These are phyloP conservation scores for Anadara kagoshimensis DNA, from an alignment of 1,140 invertebrate genomes.

Conservation along the genomic window DNA sequence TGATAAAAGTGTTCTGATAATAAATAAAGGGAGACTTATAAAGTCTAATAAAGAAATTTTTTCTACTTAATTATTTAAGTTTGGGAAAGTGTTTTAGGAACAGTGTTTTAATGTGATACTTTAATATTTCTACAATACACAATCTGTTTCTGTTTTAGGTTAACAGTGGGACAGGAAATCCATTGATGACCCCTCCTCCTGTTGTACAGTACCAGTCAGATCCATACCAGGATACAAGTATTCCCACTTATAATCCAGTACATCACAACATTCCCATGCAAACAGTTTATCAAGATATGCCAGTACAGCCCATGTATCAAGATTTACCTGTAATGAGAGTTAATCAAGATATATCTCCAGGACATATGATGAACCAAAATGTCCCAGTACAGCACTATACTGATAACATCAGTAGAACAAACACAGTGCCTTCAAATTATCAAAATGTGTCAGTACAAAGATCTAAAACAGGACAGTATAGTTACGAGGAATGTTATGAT, in stretches of 20 bases:
- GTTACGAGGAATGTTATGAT: conserved; percentile 1
- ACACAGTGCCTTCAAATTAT: neutral
- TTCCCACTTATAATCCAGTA: neutral
- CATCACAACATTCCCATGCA: neutral
- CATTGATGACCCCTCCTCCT: too few relatives aligned
- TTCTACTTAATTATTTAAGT: too few relatives aligned
- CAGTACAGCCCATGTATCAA: neutral
- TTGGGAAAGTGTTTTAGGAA: too few relatives aligned
- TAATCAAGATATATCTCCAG: neutral
- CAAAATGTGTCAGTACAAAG: neutral
- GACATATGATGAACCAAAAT: neutral
- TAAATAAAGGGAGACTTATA: too few relatives aligned
- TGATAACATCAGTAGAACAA: neutral
- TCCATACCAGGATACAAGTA: too few relatives aligned
- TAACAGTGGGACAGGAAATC: too few relatives aligned
- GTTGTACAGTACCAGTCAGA: too few relatives aligned
- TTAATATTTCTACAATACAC: too few relatives aligned
- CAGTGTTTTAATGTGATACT: too few relatives aligned
- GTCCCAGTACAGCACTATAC: neutral
- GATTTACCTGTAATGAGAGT: neutral
- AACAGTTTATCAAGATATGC: neutral
- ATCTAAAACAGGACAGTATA: neutral
- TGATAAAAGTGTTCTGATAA: too few relatives aligned
- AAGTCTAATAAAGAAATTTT: too few relatives aligned
- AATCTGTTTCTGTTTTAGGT: too few relatives aligned